Conservation (phyloP, 2,888 invertebrate species). For the Platycnemis pennipes region DNA sequence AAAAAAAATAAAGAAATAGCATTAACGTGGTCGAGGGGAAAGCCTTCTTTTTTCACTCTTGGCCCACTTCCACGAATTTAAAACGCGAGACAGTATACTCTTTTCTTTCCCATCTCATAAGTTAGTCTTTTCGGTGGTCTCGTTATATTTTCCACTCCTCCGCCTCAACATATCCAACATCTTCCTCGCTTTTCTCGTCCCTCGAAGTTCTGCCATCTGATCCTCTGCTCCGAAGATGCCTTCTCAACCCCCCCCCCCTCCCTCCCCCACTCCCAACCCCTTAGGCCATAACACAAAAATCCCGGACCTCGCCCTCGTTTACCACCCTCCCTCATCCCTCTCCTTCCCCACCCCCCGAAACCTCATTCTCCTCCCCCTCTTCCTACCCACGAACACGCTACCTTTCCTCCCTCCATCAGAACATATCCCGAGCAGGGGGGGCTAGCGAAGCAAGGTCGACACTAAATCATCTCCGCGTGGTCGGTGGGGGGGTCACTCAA, state of each 20-base stretch:
- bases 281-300: not conserved
- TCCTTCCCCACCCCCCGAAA: not conserved
- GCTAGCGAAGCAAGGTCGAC: conserved; percentile 8
- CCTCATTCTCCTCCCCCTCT: not conserved
- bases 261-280: not conserved
- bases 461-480: not conserved
- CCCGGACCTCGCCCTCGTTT: not conserved
- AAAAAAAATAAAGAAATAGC: not conserved
- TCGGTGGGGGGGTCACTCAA: not conserved
- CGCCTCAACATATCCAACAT: not conserved
- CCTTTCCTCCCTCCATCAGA: not conserved
- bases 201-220: conserved; percentile 20
- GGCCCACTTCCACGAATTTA: conserved; percentile 54
- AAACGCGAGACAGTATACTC: conserved; percentile 54
- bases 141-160: conserved; percentile 46
- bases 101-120: conserved; percentile 66
- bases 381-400: not conserved
- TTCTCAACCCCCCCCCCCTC: not conserved
- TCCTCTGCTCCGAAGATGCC: too few relatives aligned
- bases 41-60: not conserved
- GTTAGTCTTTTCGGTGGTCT: conserved; percentile 66
- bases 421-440: not conserved
- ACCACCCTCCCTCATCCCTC: not conserved
- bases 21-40: not conserved
- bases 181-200: conserved; percentile 6